Base-by-base conservation (phyloP, 2,797 vertebrate genomes). In the Calcarius lapponicus region DNA sequence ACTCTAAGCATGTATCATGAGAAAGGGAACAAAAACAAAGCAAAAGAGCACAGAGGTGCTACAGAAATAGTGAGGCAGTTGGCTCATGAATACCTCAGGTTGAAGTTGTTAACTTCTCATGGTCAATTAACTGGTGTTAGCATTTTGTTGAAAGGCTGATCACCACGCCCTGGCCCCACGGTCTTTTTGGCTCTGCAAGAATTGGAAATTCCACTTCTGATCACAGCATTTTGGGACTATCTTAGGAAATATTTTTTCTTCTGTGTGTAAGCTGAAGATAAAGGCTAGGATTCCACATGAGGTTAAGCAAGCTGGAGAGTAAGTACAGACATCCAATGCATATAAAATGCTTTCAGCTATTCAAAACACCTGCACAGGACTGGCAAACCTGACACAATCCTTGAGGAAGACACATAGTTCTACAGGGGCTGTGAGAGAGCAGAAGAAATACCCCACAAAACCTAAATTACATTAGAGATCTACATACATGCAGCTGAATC, bases 131-230 rank as follows among this genome's bases (percentile, higher is more conserved):
- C 29, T 42, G n/a, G 10, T 65, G 10, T 50, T 61, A 73, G 15
- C 15, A 9, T 56, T 92, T 42, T 40, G 17, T 28, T 62, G 36
- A 54, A 81, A 66, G 17, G 13, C 10, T 28, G 19, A n/a, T 32
- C 19, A 38, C 3, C 3, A 26, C 2, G 11, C 22, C 4, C 21
- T 38, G 13, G 7, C 12, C 16, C 32, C 17, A 2, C 17, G 32
- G 15, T 16, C 29, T 22, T 87, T 85, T 25, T 56, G 9, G 48
- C 34, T 85, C 58, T 79, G 14, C 5, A 47, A 54, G n/a, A 94
- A 69, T 1, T 50, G 34, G 38, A 82, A 87, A 56, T 43, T 69
- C 56, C 18, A 45, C 34, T 72, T 80, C 56, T 70, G 38, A 66
- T 43, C 12, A 11, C 29, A 76, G 32, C 9, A 42, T 17, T 83